Evolutionary conservation across 2,113 vertebrate species (phyloP), one percentile per base, ranked within the genome.

Genomic region (Crocuta crocuta): DNA sequence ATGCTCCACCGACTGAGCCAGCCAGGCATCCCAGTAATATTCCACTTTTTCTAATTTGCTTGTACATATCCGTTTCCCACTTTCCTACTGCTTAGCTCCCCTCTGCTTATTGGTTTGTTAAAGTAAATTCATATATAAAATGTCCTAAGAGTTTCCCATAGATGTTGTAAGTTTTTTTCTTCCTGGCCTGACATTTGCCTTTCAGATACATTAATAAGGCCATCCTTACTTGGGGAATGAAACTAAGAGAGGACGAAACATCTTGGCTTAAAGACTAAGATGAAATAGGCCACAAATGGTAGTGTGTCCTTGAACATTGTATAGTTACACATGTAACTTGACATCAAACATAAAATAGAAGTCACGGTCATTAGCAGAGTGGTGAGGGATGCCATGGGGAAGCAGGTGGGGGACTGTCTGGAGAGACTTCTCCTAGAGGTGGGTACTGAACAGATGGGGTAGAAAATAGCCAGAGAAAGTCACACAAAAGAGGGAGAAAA

Each of bases 71-170:
- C 16, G 70, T 70, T 94, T 43, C 31, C 63, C 12, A 24, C 1
- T 58, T 92, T 63, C 12, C 85, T 89, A 76, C 48, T 96, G 43
- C 13, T 82, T 66, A 86, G 24, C 79, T 94, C 45, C 76, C 45
- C 33, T 70, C 94, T 76, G n/a, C 33, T 94, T 74, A 83, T 39
- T 70, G 85, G 82, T 58, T 61, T 81, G 53, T 63, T 95, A 65
- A 63, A 82, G 13, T 79, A 80, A 53, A 83, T 39, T 68, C 83
- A 91, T 82, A 90, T 93, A 71, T 73, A 70, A 97, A 81, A 43
- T 74, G 26, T 81, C 48, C 58, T 95, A 76, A 81, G 81, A 76
- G 11, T 71, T 76, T 73, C 26, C 76, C 73, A 53, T 39, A 43
- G 80, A 50, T 24, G 19, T 89, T 89, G 48, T 12, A 45, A 76